Conservation (phyloP, 2,888 invertebrate genomes). For the Melitaea athalia region DNA sequence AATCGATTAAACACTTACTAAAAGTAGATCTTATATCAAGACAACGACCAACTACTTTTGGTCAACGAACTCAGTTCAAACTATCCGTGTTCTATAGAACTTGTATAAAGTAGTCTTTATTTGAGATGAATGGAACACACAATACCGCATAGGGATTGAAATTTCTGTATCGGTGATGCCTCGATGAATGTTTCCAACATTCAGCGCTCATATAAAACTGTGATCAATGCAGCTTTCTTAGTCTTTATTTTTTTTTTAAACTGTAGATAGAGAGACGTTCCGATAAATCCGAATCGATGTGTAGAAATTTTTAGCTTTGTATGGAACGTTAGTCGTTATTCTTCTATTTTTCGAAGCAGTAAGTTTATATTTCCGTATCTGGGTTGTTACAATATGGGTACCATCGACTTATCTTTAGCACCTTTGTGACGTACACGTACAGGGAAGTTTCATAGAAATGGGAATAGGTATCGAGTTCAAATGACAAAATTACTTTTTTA, state of each 20-base stretch:
- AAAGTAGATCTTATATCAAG: background rate
- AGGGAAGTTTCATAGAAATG: too few relatives aligned
- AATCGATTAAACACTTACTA: background rate
- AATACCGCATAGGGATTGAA: conserved; percentile 36
- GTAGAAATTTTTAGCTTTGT: too few relatives aligned
- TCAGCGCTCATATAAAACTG: conserved; percentile 20
- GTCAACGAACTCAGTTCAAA: conserved; percentile 1
- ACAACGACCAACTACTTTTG: background rate
- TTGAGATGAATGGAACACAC: conserved; percentile 34
- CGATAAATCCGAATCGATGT: background rate
- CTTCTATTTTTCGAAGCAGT: too few relatives aligned
- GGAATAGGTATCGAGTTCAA: too few relatives aligned
- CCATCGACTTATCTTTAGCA: too few relatives aligned
- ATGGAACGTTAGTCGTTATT: too few relatives aligned
- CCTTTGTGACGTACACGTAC: too few relatives aligned
- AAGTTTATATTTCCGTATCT: too few relatives aligned
- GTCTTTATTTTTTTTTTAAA: conserved; percentile 19
- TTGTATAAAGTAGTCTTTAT: conserved; percentile 15
- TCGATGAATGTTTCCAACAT: conserved; percentile 21
- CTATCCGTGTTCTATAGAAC: conserved; percentile 13
- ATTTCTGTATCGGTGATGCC: conserved; percentile 36
- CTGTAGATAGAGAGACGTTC: conserved; percentile 8
- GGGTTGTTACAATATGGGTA: too few relatives aligned
- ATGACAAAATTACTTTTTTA: too few relatives aligned
- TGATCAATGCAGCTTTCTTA: conserved; percentile 20